Percentiles rank a stretch among this genome's conserved stretches.
phyloP scores from a whole-genome alignment of 2,797 vertebrate genomes.

The Microcaecilia unicolor region DNA sequence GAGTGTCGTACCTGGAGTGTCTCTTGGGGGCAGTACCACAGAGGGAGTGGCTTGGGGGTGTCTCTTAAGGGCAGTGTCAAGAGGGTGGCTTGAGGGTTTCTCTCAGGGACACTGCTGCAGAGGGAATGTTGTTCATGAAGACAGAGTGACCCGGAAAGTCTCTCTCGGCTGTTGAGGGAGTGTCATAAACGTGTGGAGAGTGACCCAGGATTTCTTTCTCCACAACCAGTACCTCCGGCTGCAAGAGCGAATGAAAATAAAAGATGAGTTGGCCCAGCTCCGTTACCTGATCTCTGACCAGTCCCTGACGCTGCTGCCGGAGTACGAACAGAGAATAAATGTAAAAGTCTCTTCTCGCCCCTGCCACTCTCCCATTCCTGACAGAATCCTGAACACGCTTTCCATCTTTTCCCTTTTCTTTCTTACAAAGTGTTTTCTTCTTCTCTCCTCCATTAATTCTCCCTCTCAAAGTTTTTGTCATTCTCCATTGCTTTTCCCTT shows the following conservation, averaged over 20 bases:
- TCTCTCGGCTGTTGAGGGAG: too few relatives aligned
- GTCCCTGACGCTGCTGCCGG: conserved; percentile 73
- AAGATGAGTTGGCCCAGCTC: conserved; percentile 72
- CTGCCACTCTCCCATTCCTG: neutral
- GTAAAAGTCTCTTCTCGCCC: conserved; percentile 19
- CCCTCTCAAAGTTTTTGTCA: neutral
- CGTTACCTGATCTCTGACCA: conserved; percentile 75
- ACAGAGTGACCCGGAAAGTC: too few relatives aligned
- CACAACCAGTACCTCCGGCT: conserved; percentile 61
- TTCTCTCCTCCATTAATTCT: too few relatives aligned
- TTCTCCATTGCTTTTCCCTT: too few relatives aligned
- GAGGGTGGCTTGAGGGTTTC: neutral
- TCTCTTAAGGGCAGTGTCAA: too few relatives aligned
- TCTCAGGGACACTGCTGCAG: too few relatives aligned
- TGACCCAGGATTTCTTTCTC: neutral
- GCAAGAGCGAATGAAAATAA: conserved; percentile 58
- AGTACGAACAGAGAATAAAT: conserved; percentile 80
- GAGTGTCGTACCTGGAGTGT: too few relatives aligned
- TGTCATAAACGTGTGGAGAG: too few relatives aligned
- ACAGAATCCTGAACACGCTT: too few relatives aligned
- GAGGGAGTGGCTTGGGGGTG: neutral
- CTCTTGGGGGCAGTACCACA: too few relatives aligned
- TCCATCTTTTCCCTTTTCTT: too few relatives aligned
- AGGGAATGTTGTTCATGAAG: too few relatives aligned
- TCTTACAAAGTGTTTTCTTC: neutral